Conservation (phyloP, 2,797 vertebrate genomes). For the Jordanella pulchra region DNA sequence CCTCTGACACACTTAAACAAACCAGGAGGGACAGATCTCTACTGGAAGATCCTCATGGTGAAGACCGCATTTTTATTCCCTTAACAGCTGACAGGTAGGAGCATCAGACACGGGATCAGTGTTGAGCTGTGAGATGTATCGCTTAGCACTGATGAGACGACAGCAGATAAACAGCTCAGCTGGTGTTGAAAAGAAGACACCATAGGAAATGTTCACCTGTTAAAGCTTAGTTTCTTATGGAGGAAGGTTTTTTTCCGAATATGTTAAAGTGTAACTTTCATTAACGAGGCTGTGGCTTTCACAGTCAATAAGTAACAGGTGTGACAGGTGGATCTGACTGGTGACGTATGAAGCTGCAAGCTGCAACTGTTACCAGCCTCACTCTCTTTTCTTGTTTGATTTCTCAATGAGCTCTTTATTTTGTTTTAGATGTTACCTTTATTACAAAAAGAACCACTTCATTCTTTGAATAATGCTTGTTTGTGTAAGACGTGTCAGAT, state of each 20-base stretch:
- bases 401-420: not conserved
- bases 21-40: constrained; percentile 12
- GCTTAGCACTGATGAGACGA: not conserved
- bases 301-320: constrained; percentile 55
- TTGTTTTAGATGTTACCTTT: not conserved
- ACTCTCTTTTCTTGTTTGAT: not conserved
- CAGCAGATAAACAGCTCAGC: not conserved
- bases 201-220: not conserved
- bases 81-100: constrained; percentile 61
- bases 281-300: constrained; percentile 2
- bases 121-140: not conserved
- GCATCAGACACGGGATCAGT: not conserved
- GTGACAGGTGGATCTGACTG: constrained; percentile 53
- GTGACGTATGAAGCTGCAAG: constrained; percentile 21
- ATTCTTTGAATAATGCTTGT: not conserved
- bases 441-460: not conserved
- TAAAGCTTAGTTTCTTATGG: not conserved
- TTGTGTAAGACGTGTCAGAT: not conserved
- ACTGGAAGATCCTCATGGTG: constrained; percentile 17
- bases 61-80: constrained; percentile 9
- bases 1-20: constrained; percentile 18
- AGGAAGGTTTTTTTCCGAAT: not conserved
- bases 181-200: not conserved
- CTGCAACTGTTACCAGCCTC: constrained; percentile 5
- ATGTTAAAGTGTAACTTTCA: constrained; percentile 42